Conservation (phyloP, 2,797 vertebrate genomes). For the Champsocephalus esox region DNA sequence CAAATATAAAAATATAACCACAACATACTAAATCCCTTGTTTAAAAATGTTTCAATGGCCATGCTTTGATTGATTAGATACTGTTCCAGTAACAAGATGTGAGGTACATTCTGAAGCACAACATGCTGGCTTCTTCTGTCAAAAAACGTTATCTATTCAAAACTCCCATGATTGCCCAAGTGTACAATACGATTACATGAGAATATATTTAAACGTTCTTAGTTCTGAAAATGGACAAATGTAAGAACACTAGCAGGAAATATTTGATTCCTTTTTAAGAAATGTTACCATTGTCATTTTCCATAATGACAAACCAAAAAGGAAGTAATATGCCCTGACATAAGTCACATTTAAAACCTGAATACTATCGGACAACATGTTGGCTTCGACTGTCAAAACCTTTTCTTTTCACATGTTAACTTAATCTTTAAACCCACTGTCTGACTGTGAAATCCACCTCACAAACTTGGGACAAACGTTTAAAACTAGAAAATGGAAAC, state of each 20-base stretch:
- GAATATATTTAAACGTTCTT: too few species aligned
- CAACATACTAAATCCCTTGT: too few species aligned
- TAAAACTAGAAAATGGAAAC: conserved; percentile 5
- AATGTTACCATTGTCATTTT: not conserved
- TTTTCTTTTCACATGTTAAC: not conserved
- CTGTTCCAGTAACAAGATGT: too few species aligned
- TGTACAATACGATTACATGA: too few species aligned
- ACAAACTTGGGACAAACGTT: not conserved
- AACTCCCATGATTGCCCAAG: too few species aligned
- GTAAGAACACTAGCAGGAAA: not conserved
- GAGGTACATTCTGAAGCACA: too few species aligned
- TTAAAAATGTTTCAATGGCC: too few species aligned
- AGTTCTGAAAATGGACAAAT: too few species aligned
- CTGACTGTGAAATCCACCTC: not conserved
- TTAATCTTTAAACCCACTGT: not conserved
- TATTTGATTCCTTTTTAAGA: not conserved
- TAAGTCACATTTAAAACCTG: not conserved
- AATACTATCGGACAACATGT: not conserved
- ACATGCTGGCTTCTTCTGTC: too few species aligned
- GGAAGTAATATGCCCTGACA: not conserved
- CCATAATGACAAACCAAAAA: not conserved
- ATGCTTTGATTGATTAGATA: too few species aligned
- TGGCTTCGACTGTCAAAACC: not conserved
- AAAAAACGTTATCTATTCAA: too few species aligned
- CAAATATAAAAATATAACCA: too few species aligned